Percentiles rank a stretch among this genome's conserved stretches.
phyloP scores from a whole-genome alignment of 1,140 invertebrate genomes.

The Drosophila repleta region DNA sequence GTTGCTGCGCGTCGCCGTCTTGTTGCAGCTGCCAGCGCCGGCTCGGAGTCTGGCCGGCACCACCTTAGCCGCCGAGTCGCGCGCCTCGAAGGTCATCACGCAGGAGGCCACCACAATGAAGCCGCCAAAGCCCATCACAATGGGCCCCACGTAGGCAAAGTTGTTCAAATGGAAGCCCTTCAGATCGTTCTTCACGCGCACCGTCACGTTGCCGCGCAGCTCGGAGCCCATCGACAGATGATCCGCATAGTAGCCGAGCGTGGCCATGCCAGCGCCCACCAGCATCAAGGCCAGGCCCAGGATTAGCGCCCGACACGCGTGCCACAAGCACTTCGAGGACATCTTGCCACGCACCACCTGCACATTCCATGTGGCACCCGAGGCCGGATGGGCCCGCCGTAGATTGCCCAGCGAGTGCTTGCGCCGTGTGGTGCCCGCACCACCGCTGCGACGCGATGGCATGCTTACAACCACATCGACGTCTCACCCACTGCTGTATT shows the following conservation, averaged over 20 bases:
- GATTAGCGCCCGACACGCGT: slow-evolving; percentile 93
- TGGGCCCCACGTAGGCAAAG: slow-evolving; percentile 95
- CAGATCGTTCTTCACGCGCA: slow-evolving; percentile 91
- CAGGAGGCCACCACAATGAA: slow-evolving; percentile 96
- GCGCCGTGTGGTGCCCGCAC: slow-evolving; percentile 83
- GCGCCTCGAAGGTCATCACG: slow-evolving; percentile 97
- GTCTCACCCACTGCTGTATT: slow-evolving; percentile 6
- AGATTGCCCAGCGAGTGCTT: slow-evolving; percentile 86
- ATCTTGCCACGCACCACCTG: slow-evolving; percentile 92
- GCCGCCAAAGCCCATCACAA: slow-evolving; percentile 96
- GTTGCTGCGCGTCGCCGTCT: slow-evolving; percentile 73
- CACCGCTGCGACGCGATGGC: slow-evolving; percentile 82
- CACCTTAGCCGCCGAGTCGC: slow-evolving; percentile 94
- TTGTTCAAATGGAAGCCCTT: slow-evolving; percentile 94
- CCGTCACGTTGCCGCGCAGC: slow-evolving; percentile 89
- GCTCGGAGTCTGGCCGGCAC: slow-evolving; percentile 90
- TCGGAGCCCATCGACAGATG: slow-evolving; percentile 91
- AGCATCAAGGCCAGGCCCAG: slow-evolving; percentile 93
- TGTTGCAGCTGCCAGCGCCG: slow-evolving; percentile 83
- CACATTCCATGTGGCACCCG: slow-evolving; percentile 89
- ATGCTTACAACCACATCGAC: slow-evolving; percentile 61
- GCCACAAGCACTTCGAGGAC: slow-evolving; percentile 94
- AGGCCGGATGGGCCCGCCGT: slow-evolving; percentile 87
- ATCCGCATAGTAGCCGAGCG: slow-evolving; percentile 94
- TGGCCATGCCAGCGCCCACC: slow-evolving; percentile 94